Conservation (phyloP, 2,797 vertebrate species). For the Argentina silus region DNA sequence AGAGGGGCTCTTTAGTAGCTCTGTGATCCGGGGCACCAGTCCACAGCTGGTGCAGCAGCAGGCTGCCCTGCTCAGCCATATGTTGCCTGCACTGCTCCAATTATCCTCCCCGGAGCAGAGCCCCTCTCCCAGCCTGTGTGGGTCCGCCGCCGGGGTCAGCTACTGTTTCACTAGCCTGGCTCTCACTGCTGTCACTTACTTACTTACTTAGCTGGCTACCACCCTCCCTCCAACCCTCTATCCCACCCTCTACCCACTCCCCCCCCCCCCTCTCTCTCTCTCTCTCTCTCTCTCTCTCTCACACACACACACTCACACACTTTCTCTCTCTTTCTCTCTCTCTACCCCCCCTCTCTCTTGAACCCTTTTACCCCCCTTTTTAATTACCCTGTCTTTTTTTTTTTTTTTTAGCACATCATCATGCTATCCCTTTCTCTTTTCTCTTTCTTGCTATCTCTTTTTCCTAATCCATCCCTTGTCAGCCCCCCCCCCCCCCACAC, state of each 20-base stretch:
- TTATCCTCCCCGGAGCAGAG: conserved; percentile 81
- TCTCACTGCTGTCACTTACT: conserved; percentile 77
- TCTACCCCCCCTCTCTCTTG: conserved; percentile 18
- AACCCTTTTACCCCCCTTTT: conserved; percentile 5
- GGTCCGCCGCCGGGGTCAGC: conserved; percentile 69
- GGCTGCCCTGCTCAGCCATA: conserved; percentile 89
- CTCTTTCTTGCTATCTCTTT: neutral
- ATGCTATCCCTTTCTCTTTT: neutral
- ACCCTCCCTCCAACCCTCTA: neutral
- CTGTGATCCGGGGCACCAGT: conserved; percentile 85
- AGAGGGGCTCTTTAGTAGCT: conserved; percentile 76
- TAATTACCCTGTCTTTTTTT: neutral
- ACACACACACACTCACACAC: neutral
- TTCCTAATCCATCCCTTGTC: neutral
- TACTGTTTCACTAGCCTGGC: conserved; percentile 77
- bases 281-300: conserved; percentile 14
- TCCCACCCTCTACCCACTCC: conserved; percentile 1
- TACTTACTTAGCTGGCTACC: conserved; percentile 38
- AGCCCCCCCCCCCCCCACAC: conserved; percentile 6
- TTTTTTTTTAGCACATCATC: neutral
- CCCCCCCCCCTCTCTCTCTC: conserved; percentile 11
- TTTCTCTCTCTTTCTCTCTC: conserved; percentile 12
- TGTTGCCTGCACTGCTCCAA: conserved; percentile 87
- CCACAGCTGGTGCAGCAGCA: conserved; percentile 94
- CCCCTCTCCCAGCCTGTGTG: conserved; percentile 71